These are phyloP conservation scores for Calycopis cecrops DNA, from an alignment of 1,140 invertebrate genomes.

Conservation along the genomic window DNA sequence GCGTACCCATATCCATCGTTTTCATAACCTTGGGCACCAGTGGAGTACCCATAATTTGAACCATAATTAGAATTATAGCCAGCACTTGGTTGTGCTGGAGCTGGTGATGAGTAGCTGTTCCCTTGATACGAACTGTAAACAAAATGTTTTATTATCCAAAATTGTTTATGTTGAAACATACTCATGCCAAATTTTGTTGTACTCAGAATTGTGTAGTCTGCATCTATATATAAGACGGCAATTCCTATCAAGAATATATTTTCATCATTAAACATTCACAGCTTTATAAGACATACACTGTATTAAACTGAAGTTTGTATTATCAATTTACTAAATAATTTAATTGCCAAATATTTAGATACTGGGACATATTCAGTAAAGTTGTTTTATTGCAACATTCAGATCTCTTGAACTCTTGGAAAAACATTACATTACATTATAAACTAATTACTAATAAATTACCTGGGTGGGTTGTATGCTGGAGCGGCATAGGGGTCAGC, in stretches of 20 bases:
- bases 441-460: no score
- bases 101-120: slow-evolving; percentile 43
- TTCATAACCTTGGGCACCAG: slow-evolving; percentile 54
- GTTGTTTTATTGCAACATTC: no score
- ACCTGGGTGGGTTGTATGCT: slow-evolving; percentile 51
- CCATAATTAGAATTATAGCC: slow-evolving; percentile 54
- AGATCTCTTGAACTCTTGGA: no score
- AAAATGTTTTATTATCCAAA: slow-evolving; percentile 11
- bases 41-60: slow-evolving; percentile 60
- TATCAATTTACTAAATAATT: no score
- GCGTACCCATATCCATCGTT: slow-evolving; percentile 56
- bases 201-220: slow-evolving; percentile 48
- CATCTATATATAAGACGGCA: slow-evolving; percentile 68
- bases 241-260: slow-evolving; percentile 61
- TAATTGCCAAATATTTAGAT: no score
- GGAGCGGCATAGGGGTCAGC: slow-evolving; percentile 51
- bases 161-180: slow-evolving; percentile 6
- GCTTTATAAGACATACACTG: background rate
- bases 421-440: no score
- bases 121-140: slow-evolving; percentile 53
- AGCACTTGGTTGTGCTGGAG: slow-evolving; percentile 37
- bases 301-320: no score
- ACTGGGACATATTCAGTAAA: no score
- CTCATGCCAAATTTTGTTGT: slow-evolving; percentile 9
- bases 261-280: slow-evolving; percentile 41